Conservation (phyloP, 2,113 vertebrate genomes). For the Turnix velox region DNA sequence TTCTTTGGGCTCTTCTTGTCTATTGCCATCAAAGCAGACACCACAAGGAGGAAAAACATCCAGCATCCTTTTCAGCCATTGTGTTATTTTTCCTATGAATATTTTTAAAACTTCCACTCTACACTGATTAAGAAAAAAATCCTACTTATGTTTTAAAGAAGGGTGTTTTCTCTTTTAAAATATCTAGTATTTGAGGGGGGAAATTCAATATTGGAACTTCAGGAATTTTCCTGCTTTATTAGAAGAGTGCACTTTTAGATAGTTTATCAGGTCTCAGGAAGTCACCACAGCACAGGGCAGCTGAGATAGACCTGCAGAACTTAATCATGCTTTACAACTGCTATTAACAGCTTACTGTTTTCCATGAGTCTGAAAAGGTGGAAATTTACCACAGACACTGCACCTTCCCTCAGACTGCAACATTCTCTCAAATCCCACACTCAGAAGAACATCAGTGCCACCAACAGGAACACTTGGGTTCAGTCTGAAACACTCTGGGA, state of each 20-base stretch:
- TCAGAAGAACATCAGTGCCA: not conserved
- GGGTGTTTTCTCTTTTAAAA: not conserved
- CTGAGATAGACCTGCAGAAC: not conserved
- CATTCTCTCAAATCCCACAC: rapidly evolving
- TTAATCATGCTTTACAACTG: not conserved
- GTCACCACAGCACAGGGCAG: not conserved
- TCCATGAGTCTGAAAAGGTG: not conserved
- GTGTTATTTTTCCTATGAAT: not conserved
- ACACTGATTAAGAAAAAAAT: not conserved
- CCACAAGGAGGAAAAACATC: not conserved
- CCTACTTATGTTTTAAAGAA: not conserved
- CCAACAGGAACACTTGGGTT: not conserved
- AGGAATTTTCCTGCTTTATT: not conserved
- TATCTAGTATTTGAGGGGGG: too few species aligned
- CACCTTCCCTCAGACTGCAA: not conserved
- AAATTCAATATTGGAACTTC: not conserved
- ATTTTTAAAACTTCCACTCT: not conserved
- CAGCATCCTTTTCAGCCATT: not conserved
- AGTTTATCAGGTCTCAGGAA: not conserved
- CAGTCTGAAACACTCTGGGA: not conserved
- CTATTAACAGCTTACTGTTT: not conserved
- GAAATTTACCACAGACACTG: not conserved
- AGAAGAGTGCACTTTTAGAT: not conserved
- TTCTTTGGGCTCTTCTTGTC: not conserved
- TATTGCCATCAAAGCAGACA: not conserved